Evolutionary conservation across 1,140 invertebrate genomes (phyloP), one percentile per base, ranked within the genome.

Genomic region (Oncopodura yosiiana): DNA sequence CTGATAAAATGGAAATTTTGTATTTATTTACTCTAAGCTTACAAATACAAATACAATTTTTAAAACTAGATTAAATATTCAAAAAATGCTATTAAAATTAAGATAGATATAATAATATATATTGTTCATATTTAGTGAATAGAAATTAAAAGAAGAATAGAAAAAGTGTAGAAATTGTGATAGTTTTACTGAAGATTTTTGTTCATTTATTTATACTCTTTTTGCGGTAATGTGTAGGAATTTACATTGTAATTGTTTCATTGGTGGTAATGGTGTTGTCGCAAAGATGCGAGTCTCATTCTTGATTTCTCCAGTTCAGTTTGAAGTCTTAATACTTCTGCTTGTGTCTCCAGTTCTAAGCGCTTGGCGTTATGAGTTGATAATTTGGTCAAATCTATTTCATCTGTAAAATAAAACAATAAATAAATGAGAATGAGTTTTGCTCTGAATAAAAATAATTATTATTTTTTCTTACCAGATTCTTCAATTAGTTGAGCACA

Each of bases 341-440:
- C 87, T 70, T 93, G 89, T 45, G 87, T 82, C 70, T 98, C 93
- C 87, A 97, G 95, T 77, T 97, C 94, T 61, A 91, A 73, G 41
- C 84, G 81, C 69, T 98, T 95, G 0, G 94, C 87, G 70, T 95
- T 88, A 68, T 96, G 94, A 46, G 97, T 74, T 46, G 85, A 86
- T 48, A 99, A 69, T 61, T 86, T 82, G 3, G 83, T 81, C 65
- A 96, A 84, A 71, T 98, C 93, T 60, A 95, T 75, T 55, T 90
- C 84, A 63, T 88, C 90, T 86, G 53, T 21, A 45, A 48, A 26
- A 44, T 23, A n/a, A n/a, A n/a, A n/a, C n/a, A n/a, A 19, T 49
- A 36, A 24, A 37, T 54, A 26, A 50, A 18, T 38, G n/a, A 24
- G 29, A 38, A 12, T n/a, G 36, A 41, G 50, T 23, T 51, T 37